Evolutionary conservation across 1,140 invertebrate genomes (phyloP).

Genomic region (Bombus waltoni): DNA sequence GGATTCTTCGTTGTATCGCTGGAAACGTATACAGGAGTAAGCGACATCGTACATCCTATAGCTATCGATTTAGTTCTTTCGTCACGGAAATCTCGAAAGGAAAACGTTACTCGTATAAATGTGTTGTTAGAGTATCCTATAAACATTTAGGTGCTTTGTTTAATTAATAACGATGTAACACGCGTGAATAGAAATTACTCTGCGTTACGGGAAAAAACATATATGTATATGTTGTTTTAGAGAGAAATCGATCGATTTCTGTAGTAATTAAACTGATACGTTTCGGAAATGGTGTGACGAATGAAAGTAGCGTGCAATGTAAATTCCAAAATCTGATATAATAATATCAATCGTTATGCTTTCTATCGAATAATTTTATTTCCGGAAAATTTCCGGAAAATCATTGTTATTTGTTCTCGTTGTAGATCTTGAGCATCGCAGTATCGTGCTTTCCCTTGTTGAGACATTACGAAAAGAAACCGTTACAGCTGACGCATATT

Average conservation of each 20-base stretch:
- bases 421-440: not conserved
- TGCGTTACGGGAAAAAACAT: too few relatives aligned
- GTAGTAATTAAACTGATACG: not conserved
- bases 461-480: not conserved
- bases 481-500: too few relatives aligned
- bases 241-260: not conserved
- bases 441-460: not conserved
- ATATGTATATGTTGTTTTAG: too few relatives aligned
- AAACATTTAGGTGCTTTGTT: too few relatives aligned
- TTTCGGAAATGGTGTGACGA: too few relatives aligned
- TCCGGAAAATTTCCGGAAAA: not conserved
- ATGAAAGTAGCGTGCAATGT: not conserved
- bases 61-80: too few relatives aligned
- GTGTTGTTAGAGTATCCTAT: too few relatives aligned
- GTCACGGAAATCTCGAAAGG: too few relatives aligned
- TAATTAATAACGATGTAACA: too few relatives aligned
- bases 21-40: constrained; percentile 58
- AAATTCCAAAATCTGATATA: not conserved
- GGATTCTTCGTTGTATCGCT: constrained; percentile 58
- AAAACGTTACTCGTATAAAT: too few relatives aligned
- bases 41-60: not conserved
- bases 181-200: too few relatives aligned
- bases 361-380: not conserved
- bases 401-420: not conserved
- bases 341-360: not conserved